Evolutionary conservation across 2,797 vertebrate genomes (phyloP), one percentile per base, ranked within the genome.

Genomic region (Cynodonichthys magdalenae): DNA sequence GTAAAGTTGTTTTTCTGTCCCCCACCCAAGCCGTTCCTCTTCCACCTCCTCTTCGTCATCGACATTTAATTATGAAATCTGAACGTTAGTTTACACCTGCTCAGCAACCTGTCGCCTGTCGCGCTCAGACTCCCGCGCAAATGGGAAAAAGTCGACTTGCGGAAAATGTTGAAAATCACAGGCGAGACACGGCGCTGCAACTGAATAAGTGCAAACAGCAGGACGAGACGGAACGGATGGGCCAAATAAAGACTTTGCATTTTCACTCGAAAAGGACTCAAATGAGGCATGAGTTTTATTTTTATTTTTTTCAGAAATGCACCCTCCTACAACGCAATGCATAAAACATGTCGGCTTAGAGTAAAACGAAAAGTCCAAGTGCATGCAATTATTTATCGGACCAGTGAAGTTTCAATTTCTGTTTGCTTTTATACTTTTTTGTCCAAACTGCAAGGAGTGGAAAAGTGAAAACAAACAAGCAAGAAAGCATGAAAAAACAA

Each of bases 341-440:
- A 91, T 91, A 91, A 89, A 92, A 91, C 89, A 92, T 89, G 76
- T 51, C 68, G 82, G 88, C 84, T 84, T 90, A 87, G 84, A 81
- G 69, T 62, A 87, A 86, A 87, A 82, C 80, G 81, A 85, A 88
- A 89, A 87, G 79, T 83, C 84, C 79, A 86, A 89, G 90, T 75
- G 90, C 89, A 85, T 89, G 89, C 89, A 85, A 87, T 90, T 91
- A 92, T 91, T 93, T 91, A 84, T 85, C 89, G 82, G 91, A 88
- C 90, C 90, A 90, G 64, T 91, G 91, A 90, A 80, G 89, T 92
- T 90, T 90, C 90, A 87, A 91, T 91, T 91, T 88, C 71, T 63
- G 83, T 87, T 88, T 91, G 82, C 71, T 54, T 80, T 29, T 48
- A 49, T n/a, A 50, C 29, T 15, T 34, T 5, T 39, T 60, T 42